Evolutionary conservation across 2,113 vertebrate genomes (phyloP), one percentile per base, ranked within the genome.

Genomic region (Otis tarda): DNA sequence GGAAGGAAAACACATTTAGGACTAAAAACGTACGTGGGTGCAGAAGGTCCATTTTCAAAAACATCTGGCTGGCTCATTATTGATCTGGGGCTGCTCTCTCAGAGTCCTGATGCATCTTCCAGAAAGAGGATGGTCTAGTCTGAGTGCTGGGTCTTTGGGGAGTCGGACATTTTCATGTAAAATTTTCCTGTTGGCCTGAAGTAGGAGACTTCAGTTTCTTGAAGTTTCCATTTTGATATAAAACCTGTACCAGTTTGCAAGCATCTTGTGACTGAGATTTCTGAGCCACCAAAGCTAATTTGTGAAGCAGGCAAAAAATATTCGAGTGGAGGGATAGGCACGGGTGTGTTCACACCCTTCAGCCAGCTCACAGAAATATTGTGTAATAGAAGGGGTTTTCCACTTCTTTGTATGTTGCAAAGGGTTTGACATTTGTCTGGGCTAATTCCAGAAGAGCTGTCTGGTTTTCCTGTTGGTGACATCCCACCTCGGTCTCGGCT

Each of bases 271-370:
- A 2, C 53, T 73, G 68, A 61, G 41, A 67, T 31, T 41, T 78
- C 41, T 53, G 61, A 57, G 39, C 14, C 56, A 37, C 59, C 1
- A 1, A 52, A 84, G 18, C 22, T 12, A 10, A 49, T 7, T 55
- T 41, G 21, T 50, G 30, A 56, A 82, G 39, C 11, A 41, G 67
- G 45, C 6, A 50, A 76, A 94, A 73, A 52, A 35, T 9, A 6
- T 20, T 56, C 31, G 64, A 7, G 16, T 2, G 41, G 55, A n/a
- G 53, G 12, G 30, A 50, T 2, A 69, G 43, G 30, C 2, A 0
- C 6, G 25, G 14, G 9, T 45, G 15, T 17, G 5, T 27, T 20
- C 2, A 2, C 1, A 0, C n/a, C 28, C 0, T 0, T 63, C 57
- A 80, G 43, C 24, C 11, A 17, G 43, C 52, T 64, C 45, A 59